These are phyloP conservation scores for Carassius gibelio DNA, from an alignment of 2,113 vertebrate genomes.

Conservation along the genomic window DNA sequence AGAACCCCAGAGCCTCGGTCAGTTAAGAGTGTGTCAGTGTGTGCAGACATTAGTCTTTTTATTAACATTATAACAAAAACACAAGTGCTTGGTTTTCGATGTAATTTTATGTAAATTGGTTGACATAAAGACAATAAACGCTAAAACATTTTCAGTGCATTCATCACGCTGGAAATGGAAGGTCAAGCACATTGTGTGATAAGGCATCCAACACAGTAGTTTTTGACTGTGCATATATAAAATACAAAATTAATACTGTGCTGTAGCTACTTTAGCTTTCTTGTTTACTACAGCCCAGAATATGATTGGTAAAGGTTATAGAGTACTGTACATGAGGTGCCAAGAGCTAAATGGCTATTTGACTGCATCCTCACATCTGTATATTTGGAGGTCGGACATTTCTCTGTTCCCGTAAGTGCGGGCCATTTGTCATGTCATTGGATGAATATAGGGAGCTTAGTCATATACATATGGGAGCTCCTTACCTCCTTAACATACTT, in stretches of 20 bases:
- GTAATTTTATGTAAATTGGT: no score
- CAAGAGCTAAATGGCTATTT: neutral
- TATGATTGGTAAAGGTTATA: neutral
- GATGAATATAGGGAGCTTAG: neutral
- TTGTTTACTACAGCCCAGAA: neutral
- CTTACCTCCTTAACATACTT: neutral
- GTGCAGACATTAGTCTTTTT: neutral
- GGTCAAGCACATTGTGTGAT: no score
- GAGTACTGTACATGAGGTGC: neutral
- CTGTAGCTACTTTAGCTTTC: neutral
- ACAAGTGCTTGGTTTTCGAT: no score
- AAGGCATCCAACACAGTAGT: no score
- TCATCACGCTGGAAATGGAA: no score
- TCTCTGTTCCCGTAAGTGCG: slow-evolving; percentile 1
- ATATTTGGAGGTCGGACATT: slow-evolving; percentile 15
- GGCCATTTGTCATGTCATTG: neutral
- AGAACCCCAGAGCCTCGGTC: slow-evolving; percentile 92
- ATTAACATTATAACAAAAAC: neutral
- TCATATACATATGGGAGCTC: neutral
- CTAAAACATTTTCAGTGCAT: no score
- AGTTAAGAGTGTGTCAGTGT: slow-evolving; percentile 55
- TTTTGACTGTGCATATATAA: no score
- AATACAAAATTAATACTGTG: no score
- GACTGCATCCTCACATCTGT: neutral
- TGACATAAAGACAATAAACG: no score